Percentiles rank a stretch among this genome's conserved stretches.
Conservation (phyloP, 2,797 vertebrate species). For the Setipinna tenuifilis region DNA sequence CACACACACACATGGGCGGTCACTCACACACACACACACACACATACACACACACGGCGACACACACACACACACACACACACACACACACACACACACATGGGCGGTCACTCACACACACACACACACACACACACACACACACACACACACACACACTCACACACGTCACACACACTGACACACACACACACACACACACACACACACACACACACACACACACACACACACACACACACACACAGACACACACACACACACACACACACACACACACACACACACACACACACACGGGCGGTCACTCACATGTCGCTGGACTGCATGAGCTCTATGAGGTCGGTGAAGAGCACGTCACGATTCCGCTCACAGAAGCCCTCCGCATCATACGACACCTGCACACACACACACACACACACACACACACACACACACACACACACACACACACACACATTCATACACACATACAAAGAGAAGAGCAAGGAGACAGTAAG, state of each 20-base stretch:
- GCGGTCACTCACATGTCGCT: conserved; percentile 89
- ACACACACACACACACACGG: background rate
- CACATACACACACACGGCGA: too few species aligned
- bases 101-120: too few species aligned
- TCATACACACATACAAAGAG: background rate
- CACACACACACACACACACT: background rate
- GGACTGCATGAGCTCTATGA: conserved; percentile 99
- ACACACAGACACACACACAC: background rate
- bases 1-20: too few species aligned
- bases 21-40: too few species aligned
- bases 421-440: too few species aligned
- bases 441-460: background rate
- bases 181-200: background rate
- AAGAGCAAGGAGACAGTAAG: too few species aligned
- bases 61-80: too few species aligned
- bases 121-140: background rate
- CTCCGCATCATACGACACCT: conserved; percentile 98
- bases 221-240: background rate
- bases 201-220: background rate
- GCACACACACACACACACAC: conserved; percentile 44
- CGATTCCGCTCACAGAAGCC: conserved; percentile 98
- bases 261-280: conserved; percentile 9
- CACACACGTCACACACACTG: background rate
- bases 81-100: too few species aligned
- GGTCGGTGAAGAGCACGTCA: conserved; percentile 95